Conservation (phyloP, 2,113 vertebrate genomes). For the Polyodon spathula region DNA sequence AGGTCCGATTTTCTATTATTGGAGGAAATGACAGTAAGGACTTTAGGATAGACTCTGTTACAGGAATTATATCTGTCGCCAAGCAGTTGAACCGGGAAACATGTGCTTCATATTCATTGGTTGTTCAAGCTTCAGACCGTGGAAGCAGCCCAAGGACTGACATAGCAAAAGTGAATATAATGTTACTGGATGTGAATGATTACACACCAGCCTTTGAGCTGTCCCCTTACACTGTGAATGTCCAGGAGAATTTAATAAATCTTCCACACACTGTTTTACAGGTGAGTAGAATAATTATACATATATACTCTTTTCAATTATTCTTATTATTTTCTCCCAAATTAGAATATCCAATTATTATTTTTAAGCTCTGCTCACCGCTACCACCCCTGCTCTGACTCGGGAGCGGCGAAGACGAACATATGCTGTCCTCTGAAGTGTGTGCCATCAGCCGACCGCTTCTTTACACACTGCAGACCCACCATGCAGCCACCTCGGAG, state of each 20-base stretch:
- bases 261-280: slow-evolving; percentile 78
- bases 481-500: no score
- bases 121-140: slow-evolving; percentile 75
- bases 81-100: slow-evolving; percentile 80
- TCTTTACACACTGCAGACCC: no score
- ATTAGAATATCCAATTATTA: no score
- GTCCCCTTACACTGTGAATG: slow-evolving; percentile 75
- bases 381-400: no score
- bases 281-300: slow-evolving; percentile 69
- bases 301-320: slow-evolving; percentile 7
- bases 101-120: slow-evolving; percentile 58
- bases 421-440: no score
- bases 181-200: slow-evolving; percentile 80
- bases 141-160: slow-evolving; percentile 78
- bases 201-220: slow-evolving; percentile 78
- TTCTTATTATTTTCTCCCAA: no score
- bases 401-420: no score
- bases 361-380: no score
- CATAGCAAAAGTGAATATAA: slow-evolving; percentile 62
- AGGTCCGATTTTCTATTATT: slow-evolving; percentile 76
- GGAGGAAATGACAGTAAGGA: slow-evolving; percentile 57
- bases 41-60: slow-evolving; percentile 87
- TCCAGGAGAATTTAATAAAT: slow-evolving; percentile 71
- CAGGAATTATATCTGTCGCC: slow-evolving; percentile 77
- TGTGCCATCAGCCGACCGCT: no score